A percentile compares a stretch with the other conserved stretches of the same genome.
Conservation (phyloP, 2,888 invertebrate species). For the Nymphalis c-album region DNA sequence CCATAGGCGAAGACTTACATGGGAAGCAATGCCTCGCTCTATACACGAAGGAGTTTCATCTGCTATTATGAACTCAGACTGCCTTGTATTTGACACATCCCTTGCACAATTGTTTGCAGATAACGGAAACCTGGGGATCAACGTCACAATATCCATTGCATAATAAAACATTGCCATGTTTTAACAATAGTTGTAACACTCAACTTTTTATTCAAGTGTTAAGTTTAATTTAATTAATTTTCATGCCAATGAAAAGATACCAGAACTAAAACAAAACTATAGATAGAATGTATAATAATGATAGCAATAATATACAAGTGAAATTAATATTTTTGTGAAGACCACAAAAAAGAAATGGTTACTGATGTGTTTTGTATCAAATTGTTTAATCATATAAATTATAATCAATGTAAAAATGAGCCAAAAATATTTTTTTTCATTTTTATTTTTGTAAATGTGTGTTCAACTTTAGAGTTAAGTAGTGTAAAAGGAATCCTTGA, state of each 20-base stretch:
- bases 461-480: conserved; percentile 75
- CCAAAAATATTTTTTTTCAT: conserved; percentile 69
- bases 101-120: conserved; percentile 99
- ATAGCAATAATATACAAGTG: conserved; percentile 25
- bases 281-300: conserved; percentile 37
- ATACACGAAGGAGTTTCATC: conserved; percentile 99
- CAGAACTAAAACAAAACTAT: conserved; percentile 36
- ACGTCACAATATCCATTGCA: conserved; percentile 98
- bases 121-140: conserved; percentile 99
- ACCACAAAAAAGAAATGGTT: conserved; percentile 25
- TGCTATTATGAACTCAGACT: conserved; percentile 98
- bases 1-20: conserved; percentile 95
- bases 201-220: conserved; percentile 32
- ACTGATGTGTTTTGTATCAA: conserved; percentile 46
- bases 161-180: conserved; percentile 64
- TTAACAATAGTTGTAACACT: conserved; percentile 29
- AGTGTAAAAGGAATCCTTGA: conserved; percentile 41
- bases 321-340: conserved; percentile 46
- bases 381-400: conserved; percentile 35
- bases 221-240: conserved; percentile 43
- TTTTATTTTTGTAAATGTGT: conserved; percentile 61
- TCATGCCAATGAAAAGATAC: conserved; percentile 48
- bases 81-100: conserved; percentile 98
- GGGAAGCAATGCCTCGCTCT: conserved; percentile 99
- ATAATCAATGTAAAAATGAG: conserved; percentile 65